Base-by-base conservation (phyloP, 2,797 vertebrate genomes). In the Sphaeramia orbicularis region DNA sequence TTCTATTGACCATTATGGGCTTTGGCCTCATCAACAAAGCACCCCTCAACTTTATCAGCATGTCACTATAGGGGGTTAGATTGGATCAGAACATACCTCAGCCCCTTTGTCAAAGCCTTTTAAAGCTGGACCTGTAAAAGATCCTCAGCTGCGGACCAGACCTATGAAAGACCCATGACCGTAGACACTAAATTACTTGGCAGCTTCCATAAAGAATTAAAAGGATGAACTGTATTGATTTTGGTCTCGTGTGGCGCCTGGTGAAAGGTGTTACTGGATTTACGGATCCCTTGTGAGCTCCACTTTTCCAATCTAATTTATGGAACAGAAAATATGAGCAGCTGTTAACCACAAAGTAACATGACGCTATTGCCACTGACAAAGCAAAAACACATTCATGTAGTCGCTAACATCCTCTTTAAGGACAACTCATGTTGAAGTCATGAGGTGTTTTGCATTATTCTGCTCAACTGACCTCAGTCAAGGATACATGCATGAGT, bases 51-150 rank as follows among this genome's bases (percentile, higher is more conserved):
- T 82, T 88, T 86, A 69, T 84, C 78, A 79, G 37, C 54, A 72
- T 65, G 69, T 44, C 42, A 50, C n/a, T 32, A 32, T 4, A 32
- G 30, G 6, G 6, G 7, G 30, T 67, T 75, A 73, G 78, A 42
- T 68, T 14, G 45, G 32, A 80, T 78, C 86, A 87, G 89, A 90
- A 87, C 74, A 68, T 67, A 73, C 89, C 76, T 81, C 83, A 80
- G 69, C 81, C 81, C 54, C 70, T 89, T 74, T 27, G 71, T 66
- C n/a, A 51, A 81, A 61, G 61, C 51, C 54, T 65, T 68, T 75
- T 59, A 64, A 64, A 78, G 42, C 15, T 11, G 6, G 54, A 5
- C 38, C 60, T 61, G 57, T 76, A 69, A 79, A 80, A 77, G n/a
- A 45, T 15, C 50, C 32, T 24, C 64, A 32, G 40, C 55, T 70